Conservation (phyloP, 2,797 vertebrate species). For the Iguana delicatissima region DNA sequence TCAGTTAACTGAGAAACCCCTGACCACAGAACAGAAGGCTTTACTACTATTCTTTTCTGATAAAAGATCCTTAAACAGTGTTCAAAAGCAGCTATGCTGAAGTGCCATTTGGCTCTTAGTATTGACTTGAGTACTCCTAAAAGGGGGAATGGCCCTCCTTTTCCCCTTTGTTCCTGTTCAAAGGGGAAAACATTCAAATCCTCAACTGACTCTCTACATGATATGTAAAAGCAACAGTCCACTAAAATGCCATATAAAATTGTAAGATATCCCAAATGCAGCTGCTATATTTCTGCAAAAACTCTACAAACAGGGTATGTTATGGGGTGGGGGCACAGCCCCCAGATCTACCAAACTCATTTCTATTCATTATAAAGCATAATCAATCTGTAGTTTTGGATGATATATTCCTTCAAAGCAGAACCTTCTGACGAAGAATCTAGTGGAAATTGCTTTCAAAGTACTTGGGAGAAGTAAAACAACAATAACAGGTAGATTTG, state of each 20-base stretch:
- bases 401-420: no score
- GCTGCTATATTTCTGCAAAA: background rate
- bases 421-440: no score
- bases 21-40: background rate
- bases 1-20: background rate
- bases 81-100: background rate
- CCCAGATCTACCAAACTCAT: no score
- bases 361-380: no score
- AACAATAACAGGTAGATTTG: no score
- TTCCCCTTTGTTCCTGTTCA: no score
- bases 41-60: background rate
- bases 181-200: no score
- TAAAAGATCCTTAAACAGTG: background rate
- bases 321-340: no score
- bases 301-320: background rate
- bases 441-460: no score
- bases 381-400: no score
- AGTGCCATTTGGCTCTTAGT: background rate
- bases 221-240: background rate
- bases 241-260: background rate
- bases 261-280: background rate
- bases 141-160: background rate
- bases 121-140: background rate
- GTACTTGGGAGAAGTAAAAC: no score
- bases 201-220: background rate